Evolutionary conservation across 2,888 invertebrate genomes (phyloP), one percentile per base, ranked within the genome.

Genomic region (Neoaliturus tenellus): DNA sequence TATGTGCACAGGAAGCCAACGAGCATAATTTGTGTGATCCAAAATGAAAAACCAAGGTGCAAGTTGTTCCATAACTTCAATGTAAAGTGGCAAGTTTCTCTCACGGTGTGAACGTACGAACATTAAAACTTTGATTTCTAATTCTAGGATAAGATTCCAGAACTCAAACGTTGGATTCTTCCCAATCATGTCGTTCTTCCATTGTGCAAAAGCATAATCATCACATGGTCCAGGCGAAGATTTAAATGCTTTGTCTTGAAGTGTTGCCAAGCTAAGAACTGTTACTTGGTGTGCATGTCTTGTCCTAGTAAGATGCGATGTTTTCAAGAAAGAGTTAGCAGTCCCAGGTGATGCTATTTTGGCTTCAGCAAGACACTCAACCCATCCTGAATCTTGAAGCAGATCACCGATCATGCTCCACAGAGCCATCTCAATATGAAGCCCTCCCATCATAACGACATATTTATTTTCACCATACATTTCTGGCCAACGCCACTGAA

Each of bases 231-330:
- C 55, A 55, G 55, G 8, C 55, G 14, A 20, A 55, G 55, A 55
- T 6, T 20, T 55, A 20, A 55, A 73, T 35, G 73, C 73, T 35
- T 73, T 35, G 14, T 73, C 20, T 35, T 35, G 25, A 17, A 73
- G 33, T 35, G 41, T 73, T n/a, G n/a, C 20, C 33, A 73, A 35
- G 20, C 6, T 35, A 12, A 73, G 2, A n/a, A 73, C 14, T 35
- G 69, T 69, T 31, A 39, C n/a, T 69, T 69, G 69, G n/a, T 69
- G 69, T 28, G 73, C 73, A 14, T 23, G 39, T 73, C 73, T 73
- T 35, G 73, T 35, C 23, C 73, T n/a, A 41, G 73, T 73, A 35
- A 33, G 20, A 17, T 33, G 35, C 23, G 73, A n/a, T 35, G 73
- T 23, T 20, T 35, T 73, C 33, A 33, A 73, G 73, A 35, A 35